Evolutionary conservation across 2,888 invertebrate genomes (phyloP).

Genomic region (Pimpla rufipes): DNA sequence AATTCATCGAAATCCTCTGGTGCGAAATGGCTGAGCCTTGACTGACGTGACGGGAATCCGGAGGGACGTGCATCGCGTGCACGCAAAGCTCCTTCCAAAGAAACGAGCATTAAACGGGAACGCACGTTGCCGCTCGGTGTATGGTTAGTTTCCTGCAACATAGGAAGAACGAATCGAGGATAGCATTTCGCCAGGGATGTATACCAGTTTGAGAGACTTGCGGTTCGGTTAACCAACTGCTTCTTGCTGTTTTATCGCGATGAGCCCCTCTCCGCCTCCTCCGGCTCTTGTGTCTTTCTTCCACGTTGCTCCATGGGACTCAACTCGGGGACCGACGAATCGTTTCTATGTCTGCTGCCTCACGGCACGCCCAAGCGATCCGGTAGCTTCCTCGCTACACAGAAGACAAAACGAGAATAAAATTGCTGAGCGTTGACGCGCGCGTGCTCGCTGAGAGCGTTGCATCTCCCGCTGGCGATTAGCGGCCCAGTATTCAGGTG

Average conservation of each 20-base stretch:
- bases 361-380: constrained; percentile 39
- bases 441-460: constrained; percentile 35
- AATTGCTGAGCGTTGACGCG: constrained; percentile 43
- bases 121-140: not conserved
- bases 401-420: constrained; percentile 54
- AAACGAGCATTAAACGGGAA: constrained; percentile 48
- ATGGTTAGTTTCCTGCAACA: not conserved
- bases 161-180: constrained; percentile 6
- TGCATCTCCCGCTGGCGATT: constrained; percentile 50
- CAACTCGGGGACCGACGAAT: not conserved
- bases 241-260: constrained; percentile 44
- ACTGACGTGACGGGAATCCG: constrained; percentile 49
- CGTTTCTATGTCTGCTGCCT: constrained; percentile 27
- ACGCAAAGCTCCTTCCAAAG: constrained; percentile 43
- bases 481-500: constrained; percentile 57
- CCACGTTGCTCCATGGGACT: not conserved
- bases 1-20: constrained; percentile 13
- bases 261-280: constrained; percentile 15
- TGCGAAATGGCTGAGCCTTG: constrained; percentile 33
- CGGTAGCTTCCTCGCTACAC: constrained; percentile 6
- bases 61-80: constrained; percentile 58
- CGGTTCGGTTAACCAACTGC: constrained; percentile 38
- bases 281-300: not conserved
- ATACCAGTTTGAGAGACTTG: constrained; percentile 12
- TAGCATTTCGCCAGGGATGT: constrained; percentile 40